Conservation (phyloP, 2,888 invertebrate species). For the Amphipyra berbera region DNA sequence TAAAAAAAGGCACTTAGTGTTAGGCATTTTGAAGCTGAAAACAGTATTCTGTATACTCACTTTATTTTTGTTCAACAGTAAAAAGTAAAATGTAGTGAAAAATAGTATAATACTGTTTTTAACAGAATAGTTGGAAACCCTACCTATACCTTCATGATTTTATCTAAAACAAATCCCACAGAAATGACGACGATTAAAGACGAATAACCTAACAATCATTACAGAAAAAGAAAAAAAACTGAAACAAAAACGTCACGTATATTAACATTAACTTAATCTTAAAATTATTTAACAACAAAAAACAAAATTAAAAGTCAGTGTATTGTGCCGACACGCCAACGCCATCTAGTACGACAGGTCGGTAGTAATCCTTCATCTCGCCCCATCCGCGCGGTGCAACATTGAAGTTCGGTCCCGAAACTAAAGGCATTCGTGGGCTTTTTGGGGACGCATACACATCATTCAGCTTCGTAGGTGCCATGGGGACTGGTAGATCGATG, state of each 20-base stretch:
- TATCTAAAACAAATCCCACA: constrained; percentile 31
- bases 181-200: constrained; percentile 38
- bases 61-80: no score
- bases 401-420: constrained; percentile 92
- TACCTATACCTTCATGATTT: no score
- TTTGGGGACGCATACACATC: constrained; percentile 85
- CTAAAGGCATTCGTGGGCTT: constrained; percentile 80
- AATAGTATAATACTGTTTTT: no score
- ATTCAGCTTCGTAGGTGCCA: constrained; percentile 86
- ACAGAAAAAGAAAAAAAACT: constrained; percentile 16
- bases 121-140: no score
- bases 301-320: constrained; percentile 84
- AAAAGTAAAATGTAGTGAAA: no score
- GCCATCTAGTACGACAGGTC: constrained; percentile 93
- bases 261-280: constrained; percentile 24
- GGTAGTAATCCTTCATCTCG: constrained; percentile 92
- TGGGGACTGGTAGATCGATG: constrained; percentile 76
- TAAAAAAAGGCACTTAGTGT: no score
- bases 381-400: constrained; percentile 96
- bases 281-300: constrained; percentile 51
- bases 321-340: constrained; percentile 73
- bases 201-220: constrained; percentile 20
- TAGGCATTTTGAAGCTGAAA: no score
- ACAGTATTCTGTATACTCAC: no score
- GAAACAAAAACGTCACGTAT: constrained; percentile 26